Percentiles rank a stretch among this genome's conserved stretches.
These are phyloP conservation scores for Meloe dianella DNA, from an alignment of 2,888 invertebrate genomes.

Conservation along the genomic window DNA sequence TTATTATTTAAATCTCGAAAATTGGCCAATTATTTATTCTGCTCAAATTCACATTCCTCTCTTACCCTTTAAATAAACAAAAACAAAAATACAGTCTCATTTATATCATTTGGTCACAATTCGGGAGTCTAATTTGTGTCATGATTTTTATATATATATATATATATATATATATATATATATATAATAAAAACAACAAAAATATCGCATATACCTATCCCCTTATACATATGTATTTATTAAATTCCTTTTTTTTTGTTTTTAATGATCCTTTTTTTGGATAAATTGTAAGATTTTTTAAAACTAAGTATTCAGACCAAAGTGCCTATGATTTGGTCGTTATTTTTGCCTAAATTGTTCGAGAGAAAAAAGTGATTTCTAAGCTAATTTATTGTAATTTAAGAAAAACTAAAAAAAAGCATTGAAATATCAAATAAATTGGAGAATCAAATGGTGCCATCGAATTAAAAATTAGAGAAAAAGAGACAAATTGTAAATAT, in stretches of 20 bases:
- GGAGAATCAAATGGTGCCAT: conserved; percentile 53
- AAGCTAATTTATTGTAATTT: conserved; percentile 25
- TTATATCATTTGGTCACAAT: conserved; percentile 15
- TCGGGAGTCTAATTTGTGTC: conserved; percentile 23
- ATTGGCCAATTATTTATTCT: conserved; percentile 6
- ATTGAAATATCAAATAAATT: conserved; percentile 34
- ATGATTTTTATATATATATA: conserved; percentile 25
- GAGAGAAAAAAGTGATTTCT: conserved; percentile 15
- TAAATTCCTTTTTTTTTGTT: conserved; percentile 15
- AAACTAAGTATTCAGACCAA: conserved; percentile 47
- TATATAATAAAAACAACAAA: neutral
- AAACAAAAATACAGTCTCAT: conserved; percentile 1
- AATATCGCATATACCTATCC: conserved; percentile 2
- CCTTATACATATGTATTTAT: conserved; percentile 26
- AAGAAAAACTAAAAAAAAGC: conserved; percentile 15
- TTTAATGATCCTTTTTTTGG: neutral
- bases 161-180: too few species aligned
- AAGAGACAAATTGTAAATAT: conserved; percentile 44
- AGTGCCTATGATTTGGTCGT: conserved; percentile 56
- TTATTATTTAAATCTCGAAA: conserved; percentile 8
- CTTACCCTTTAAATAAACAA: neutral
- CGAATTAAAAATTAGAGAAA: conserved; percentile 26
- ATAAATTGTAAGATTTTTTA: conserved; percentile 14
- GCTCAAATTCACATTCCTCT: conserved; percentile 12
- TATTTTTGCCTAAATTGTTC: neutral